Evolutionary conservation across 2,888 invertebrate species (phyloP).

Genomic region (Oxyteleia sp.): DNA sequence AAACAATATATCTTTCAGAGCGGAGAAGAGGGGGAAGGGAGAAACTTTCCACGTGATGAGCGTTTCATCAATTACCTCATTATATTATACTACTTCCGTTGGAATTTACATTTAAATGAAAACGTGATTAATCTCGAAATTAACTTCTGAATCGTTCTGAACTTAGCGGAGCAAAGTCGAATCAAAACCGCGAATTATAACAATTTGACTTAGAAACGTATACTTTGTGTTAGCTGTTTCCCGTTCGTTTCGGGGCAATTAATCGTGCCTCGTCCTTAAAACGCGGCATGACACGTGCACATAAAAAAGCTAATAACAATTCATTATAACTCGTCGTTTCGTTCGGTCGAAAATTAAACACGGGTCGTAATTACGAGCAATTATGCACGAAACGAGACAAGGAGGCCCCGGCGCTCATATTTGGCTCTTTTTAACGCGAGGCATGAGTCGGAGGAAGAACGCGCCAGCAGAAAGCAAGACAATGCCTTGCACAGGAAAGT

Average conservation of each 20-base stretch:
- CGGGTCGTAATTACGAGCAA: constrained; percentile 55
- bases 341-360: constrained; percentile 60
- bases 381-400: constrained; percentile 60
- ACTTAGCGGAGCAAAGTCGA: constrained; percentile 35
- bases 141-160: constrained; percentile 55
- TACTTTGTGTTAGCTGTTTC: constrained; percentile 38
- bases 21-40: not conserved
- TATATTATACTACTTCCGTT: constrained; percentile 43
- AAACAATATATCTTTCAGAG: constrained; percentile 8
- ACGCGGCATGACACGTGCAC: constrained; percentile 54
- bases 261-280: constrained; percentile 43
- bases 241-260: constrained; percentile 30
- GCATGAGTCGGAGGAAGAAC: constrained; percentile 47
- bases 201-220: constrained; percentile 49
- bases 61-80: constrained; percentile 54
- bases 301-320: constrained; percentile 61
- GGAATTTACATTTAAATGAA: constrained; percentile 64
- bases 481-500: constrained; percentile 54
- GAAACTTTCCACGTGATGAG: constrained; percentile 27
- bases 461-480: constrained; percentile 48
- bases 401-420: constrained; percentile 49
- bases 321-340: constrained; percentile 61
- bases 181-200: constrained; percentile 49
- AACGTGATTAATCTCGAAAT: constrained; percentile 48
- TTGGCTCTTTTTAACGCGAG: constrained; percentile 29